phyloP scores from a whole-genome alignment of 2,888 invertebrate genomes.

The Ommatoiulus sabulosus region DNA sequence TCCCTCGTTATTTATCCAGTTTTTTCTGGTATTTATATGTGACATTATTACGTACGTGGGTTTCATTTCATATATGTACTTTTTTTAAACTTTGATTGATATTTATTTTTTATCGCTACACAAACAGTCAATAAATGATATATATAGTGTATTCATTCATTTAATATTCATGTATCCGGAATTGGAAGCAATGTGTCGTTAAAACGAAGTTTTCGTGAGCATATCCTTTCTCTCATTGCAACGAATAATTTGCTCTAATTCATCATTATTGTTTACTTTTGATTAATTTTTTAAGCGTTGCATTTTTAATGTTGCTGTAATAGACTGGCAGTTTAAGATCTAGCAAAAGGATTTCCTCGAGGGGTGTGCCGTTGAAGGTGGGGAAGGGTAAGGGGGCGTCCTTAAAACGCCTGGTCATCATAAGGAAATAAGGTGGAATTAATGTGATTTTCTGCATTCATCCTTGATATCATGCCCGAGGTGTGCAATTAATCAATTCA shows the following conservation, averaged over 20 bases:
- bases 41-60: too few species aligned
- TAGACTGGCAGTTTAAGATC: not conserved
- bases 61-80: too few species aligned
- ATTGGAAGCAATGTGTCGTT: not conserved
- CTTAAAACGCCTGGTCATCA: slow-evolving; percentile 30
- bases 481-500: slow-evolving; percentile 33
- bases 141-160: too few species aligned
- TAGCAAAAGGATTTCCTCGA: not conserved
- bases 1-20: too few species aligned
- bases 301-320: not conserved
- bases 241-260: not conserved
- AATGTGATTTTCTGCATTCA: slow-evolving; percentile 5
- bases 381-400: slow-evolving; percentile 19
- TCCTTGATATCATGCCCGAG: slow-evolving; percentile 30
- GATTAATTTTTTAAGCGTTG: not conserved
- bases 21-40: too few species aligned
- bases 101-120: too few species aligned
- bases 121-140: too few species aligned
- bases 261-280: not conserved
- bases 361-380: not conserved
- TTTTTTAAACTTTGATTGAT: too few species aligned
- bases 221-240: not conserved
- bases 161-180: not conserved
- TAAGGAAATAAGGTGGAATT: not conserved
- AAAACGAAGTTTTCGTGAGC: not conserved